Evolutionary conservation across 2,797 vertebrate genomes (phyloP).

Genomic region (Arnoldichthys spilopterus): DNA sequence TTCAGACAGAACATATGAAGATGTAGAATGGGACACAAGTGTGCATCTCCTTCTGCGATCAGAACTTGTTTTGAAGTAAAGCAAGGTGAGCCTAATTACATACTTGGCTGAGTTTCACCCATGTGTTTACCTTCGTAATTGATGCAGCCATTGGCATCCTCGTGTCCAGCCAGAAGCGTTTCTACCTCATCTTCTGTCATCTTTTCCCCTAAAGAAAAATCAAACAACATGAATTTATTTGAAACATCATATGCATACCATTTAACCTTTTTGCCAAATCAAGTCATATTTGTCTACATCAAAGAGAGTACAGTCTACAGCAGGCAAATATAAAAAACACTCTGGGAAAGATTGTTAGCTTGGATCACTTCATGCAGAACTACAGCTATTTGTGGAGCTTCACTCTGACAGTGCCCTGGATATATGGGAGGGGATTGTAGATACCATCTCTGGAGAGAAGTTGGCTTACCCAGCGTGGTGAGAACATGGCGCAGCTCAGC

Average conservation of each 20-base stretch:
- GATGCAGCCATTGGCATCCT: slow-evolving; percentile 94
- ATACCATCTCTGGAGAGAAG: slow-evolving; percentile 30
- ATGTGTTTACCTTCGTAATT: slow-evolving; percentile 91
- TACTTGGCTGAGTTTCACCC: background rate
- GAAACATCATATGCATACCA: background rate
- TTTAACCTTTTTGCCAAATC: no score
- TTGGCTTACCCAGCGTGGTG: slow-evolving; percentile 86
- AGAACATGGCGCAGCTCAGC: slow-evolving; percentile 95
- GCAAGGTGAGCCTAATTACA: background rate
- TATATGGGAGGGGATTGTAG: slow-evolving; percentile 18
- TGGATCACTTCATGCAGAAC: background rate
- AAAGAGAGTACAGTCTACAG: background rate
- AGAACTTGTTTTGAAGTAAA: background rate
- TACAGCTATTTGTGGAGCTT: background rate
- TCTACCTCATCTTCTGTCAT: slow-evolving; percentile 96
- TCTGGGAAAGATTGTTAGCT: background rate
- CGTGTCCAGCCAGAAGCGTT: slow-evolving; percentile 88
- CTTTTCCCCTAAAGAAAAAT: slow-evolving; percentile 84
- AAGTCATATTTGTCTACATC: no score
- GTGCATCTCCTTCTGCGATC: background rate
- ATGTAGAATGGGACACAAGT: background rate
- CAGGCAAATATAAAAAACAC: background rate
- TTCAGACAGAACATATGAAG: background rate
- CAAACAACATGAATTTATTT: background rate
- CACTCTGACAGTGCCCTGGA: slow-evolving; percentile 6